Evolutionary conservation across 2,113 vertebrate genomes (phyloP).

Genomic region (Lonchura striata): DNA sequence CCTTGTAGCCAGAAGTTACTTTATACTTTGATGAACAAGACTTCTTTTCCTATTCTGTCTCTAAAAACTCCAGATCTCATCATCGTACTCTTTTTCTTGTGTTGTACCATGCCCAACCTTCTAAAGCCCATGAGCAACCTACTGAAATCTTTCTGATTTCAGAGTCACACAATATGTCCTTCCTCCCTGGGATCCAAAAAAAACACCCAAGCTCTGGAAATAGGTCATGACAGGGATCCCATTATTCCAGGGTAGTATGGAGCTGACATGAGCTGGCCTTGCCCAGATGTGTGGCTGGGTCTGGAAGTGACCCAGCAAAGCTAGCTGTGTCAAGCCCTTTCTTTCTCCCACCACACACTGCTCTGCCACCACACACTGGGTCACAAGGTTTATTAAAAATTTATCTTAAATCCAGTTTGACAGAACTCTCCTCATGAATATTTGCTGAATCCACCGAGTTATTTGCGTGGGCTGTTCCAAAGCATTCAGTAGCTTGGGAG

Average conservation of each 20-base stretch:
- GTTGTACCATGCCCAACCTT: accelerated
- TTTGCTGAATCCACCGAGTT: not conserved
- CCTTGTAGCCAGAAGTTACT: not conserved
- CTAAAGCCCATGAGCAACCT: not conserved
- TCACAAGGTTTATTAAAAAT: not conserved
- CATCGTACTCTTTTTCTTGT: not conserved
- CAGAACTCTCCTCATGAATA: not conserved
- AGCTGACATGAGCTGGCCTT: not conserved
- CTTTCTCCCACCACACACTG: not conserved
- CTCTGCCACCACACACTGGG: not conserved
- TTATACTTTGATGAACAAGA: not conserved
- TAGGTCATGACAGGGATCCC: not conserved
- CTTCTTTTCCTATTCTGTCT: not conserved
- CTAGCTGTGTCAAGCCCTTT: not conserved
- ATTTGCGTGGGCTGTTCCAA: not conserved
- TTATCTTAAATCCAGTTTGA: not conserved
- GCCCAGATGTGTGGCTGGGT: not conserved
- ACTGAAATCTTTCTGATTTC: not conserved
- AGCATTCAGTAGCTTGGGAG: not conserved
- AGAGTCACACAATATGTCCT: not conserved
- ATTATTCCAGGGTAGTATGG: accelerated
- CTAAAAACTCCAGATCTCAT: not conserved
- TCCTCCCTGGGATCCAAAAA: not conserved
- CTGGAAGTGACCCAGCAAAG: not conserved
- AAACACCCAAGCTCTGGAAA: not conserved